Evolutionary conservation across 35 echinoderm and acorn worm species (phyloP), one percentile per base, ranked within the genome.

Genomic region (Holothuria glaberrima): DNA sequence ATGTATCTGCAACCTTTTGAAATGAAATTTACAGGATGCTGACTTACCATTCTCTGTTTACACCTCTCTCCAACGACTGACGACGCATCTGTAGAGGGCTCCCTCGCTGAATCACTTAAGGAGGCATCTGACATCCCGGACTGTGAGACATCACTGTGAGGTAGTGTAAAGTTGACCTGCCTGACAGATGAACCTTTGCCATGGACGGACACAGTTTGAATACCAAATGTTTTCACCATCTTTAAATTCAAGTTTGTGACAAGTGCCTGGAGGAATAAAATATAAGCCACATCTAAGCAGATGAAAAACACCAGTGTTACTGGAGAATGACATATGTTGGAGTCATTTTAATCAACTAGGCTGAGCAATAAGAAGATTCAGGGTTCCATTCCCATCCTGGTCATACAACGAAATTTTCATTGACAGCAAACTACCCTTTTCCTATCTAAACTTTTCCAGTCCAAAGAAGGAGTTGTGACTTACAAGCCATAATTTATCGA

Each of bases 11-110:
- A 54, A 5, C 5, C 16, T 9, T 54, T 14, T 17, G 0, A 17
- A 54, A 54, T 1, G 3, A 69, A 26, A 69, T 29, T 69, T 26
- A 1, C 21, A 10, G 21, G 66, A 20, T 25, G 19, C 1, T 17
- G 13, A 69, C 66, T 18, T 31, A 98, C 93, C 95, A 94, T 64
- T 92, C 95, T 91, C 57, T 97, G 76, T 81, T 94, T 86, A 21
- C 59, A 32, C 26, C 58, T 67, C 28, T 95, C 91, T 0, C 82
- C 88, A 74, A 88, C 87, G 28, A 84, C 56, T 0, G 96, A 64
- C 18, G 83, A 94, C 10, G 64, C 86, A 24, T 94, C 93, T 17
- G 86, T 89, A 44, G 88, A 90, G 56, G 67, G 35, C 31, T 94
- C 95, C 14, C 62, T 65, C 0, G 57, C 68, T 3, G 96, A 98